phyloP scores from a whole-genome alignment of 1,140 invertebrate species.

The Hesperophylax magnus region DNA sequence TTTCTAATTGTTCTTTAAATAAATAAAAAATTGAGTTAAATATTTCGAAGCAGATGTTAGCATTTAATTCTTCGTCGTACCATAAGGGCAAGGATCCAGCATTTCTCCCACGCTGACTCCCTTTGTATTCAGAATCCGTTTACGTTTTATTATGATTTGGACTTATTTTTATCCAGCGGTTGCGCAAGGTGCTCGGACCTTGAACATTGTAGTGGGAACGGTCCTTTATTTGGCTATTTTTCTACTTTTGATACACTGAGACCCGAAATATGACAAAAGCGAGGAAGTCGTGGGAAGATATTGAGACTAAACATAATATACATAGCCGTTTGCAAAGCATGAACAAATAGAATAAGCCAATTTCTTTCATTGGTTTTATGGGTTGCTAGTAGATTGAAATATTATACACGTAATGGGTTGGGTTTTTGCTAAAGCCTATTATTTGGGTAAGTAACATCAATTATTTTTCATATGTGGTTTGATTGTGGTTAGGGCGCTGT shows the following conservation, averaged over 20 bases:
- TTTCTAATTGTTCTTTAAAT: no score
- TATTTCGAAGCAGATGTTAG: background rate
- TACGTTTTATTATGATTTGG: slow-evolving; percentile 27
- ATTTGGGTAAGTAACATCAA: no score
- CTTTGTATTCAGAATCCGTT: slow-evolving; percentile 39
- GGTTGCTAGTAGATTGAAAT: no score
- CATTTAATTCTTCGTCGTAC: background rate
- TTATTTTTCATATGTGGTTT: no score
- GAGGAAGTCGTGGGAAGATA: slow-evolving; percentile 19
- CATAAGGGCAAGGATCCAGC: background rate
- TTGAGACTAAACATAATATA: background rate
- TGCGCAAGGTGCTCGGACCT: slow-evolving; percentile 32
- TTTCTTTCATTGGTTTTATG: no score
- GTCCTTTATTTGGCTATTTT: background rate
- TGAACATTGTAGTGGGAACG: background rate
- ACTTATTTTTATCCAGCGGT: slow-evolving; percentile 11
- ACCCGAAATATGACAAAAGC: background rate
- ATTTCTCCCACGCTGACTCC: slow-evolving; percentile 23
- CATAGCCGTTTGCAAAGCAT: no score
- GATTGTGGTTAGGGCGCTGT: no score
- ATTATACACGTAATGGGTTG: no score
- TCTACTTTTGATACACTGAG: background rate
- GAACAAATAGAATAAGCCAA: no score
- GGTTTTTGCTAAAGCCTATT: no score
- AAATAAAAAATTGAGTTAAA: background rate